These are phyloP conservation scores for Squalus acanthias DNA, from an alignment of 2,797 vertebrate species.

Conservation along the genomic window DNA sequence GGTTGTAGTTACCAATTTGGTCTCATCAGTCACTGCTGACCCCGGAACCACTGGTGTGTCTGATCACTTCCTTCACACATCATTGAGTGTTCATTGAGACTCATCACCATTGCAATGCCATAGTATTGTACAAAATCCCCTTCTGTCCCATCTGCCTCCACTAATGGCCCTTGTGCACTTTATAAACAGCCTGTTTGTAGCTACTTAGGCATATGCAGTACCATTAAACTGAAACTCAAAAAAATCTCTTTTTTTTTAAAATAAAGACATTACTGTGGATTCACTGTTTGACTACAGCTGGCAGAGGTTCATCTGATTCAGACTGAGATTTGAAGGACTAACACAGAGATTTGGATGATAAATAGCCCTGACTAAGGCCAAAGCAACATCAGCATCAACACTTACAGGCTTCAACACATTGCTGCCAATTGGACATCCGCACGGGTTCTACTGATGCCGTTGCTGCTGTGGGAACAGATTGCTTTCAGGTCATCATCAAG, in stretches of 20 bases:
- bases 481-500: background rate
- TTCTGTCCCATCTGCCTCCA: background rate
- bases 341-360: background rate
- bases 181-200: background rate
- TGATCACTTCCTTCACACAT: constrained; percentile 4
- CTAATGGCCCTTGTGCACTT: background rate
- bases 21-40: background rate
- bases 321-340: background rate
- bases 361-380: background rate
- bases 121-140: background rate
- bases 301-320: background rate
- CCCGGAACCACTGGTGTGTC: background rate
- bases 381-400: background rate
- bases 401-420: background rate
- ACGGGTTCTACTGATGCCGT: background rate
- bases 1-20: background rate
- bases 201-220: background rate
- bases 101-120: background rate
- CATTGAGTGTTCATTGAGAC: background rate
- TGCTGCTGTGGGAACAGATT: background rate
- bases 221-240: background rate
- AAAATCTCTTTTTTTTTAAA: background rate
- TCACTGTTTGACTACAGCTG: background rate
- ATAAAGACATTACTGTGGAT: background rate
- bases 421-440: background rate